Evolutionary conservation across 2,113 vertebrate genomes (phyloP).

Genomic region (Python bivittatus): DNA sequence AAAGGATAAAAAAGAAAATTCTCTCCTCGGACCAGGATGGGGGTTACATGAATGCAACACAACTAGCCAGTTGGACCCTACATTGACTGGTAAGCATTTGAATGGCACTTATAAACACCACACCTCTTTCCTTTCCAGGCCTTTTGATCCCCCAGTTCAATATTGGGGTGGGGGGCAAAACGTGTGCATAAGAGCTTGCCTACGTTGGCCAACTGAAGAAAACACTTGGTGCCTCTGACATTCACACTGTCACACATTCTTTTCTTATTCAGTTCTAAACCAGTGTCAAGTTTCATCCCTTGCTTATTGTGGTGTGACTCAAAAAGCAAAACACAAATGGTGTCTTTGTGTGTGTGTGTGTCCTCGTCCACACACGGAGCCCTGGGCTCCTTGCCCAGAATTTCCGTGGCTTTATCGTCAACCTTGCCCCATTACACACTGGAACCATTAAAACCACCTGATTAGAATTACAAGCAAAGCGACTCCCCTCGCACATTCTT

Average conservation of each 20-base stretch:
- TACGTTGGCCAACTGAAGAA: not conserved
- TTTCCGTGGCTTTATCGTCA: fast-evolving
- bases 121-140: not conserved
- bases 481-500: fast-evolving
- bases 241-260: not conserved
- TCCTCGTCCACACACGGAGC: not conserved
- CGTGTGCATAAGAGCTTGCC: not conserved
- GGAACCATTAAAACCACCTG: fast-evolving
- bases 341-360: fast-evolving
- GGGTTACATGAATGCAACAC: not conserved
- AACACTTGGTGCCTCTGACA: not conserved
- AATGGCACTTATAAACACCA: not conserved
- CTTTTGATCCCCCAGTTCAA: not conserved
- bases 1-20: not conserved
- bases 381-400: fast-evolving
- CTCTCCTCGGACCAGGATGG: not conserved
- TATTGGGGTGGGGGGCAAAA: not conserved
- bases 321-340: not conserved
- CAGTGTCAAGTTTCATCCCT: not conserved
- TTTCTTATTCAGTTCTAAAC: not conserved
- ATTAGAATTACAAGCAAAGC: not conserved
- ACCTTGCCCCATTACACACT: not conserved
- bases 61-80: not conserved
- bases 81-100: not conserved
- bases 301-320: not conserved